Percentiles rank a stretch among this genome's conserved stretches.
These are phyloP conservation scores for Apteryx owenii DNA, from an alignment of 2,113 vertebrate genomes.

Conservation along the genomic window DNA sequence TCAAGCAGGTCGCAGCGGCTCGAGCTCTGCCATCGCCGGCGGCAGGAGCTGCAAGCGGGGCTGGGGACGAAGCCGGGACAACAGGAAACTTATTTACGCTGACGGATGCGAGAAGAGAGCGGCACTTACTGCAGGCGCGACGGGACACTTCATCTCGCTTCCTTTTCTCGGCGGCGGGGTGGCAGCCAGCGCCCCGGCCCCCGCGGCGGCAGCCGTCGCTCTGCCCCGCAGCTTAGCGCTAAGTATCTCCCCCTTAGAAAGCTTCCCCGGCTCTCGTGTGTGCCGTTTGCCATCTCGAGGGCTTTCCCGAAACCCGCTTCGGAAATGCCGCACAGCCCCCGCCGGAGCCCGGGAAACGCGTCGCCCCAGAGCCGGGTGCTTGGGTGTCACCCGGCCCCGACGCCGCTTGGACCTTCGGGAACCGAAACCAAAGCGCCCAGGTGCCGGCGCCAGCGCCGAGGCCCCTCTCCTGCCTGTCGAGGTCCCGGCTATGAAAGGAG, in stretches of 20 bases:
- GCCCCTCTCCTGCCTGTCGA: neutral
- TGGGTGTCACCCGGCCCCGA: neutral
- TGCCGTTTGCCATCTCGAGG: neutral
- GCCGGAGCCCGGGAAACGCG: neutral
- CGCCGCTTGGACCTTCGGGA: neutral
- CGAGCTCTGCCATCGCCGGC: no score
- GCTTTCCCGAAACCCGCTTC: neutral
- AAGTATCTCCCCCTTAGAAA: neutral
- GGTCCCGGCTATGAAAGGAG: neutral
- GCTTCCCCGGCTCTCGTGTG: neutral
- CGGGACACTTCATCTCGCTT: neutral
- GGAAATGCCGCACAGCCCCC: neutral
- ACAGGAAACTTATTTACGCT: neutral
- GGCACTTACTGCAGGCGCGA: neutral
- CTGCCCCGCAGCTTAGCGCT: neutral
- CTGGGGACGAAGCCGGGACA: slow-evolving; percentile 4
- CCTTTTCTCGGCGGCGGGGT: neutral
- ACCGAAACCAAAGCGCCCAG: rapidly evolving
- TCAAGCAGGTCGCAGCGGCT: no score
- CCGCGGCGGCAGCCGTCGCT: neutral
- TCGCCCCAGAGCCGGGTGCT: neutral
- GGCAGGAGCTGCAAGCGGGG: neutral
- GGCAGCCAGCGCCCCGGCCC: neutral
- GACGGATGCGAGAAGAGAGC: neutral
- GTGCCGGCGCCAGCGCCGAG: neutral